These are phyloP conservation scores for Seriola rivoliana DNA, from an alignment of 2,113 vertebrate genomes.

Conservation along the genomic window DNA sequence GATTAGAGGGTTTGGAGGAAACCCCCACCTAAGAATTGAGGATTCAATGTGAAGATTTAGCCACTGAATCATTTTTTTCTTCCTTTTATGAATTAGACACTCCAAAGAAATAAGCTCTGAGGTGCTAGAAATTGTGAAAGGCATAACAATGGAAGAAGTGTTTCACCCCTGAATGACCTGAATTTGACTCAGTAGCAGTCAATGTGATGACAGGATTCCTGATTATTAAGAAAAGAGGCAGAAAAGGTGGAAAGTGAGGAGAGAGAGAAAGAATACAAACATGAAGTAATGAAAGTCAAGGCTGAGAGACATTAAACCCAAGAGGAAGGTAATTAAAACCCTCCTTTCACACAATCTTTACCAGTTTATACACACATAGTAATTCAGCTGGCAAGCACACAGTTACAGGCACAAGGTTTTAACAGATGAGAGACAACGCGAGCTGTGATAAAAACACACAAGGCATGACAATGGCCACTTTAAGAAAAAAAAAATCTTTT, in stretches of 20 bases:
- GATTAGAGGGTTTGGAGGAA: slow-evolving; percentile 43
- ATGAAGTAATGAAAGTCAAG: slow-evolving; percentile 2
- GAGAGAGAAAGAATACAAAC: not conserved
- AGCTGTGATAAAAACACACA: slow-evolving; percentile 14
- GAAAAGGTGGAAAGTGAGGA: not conserved
- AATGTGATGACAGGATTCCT: not conserved
- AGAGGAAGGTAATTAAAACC: slow-evolving; percentile 10
- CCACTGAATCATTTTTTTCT: not conserved
- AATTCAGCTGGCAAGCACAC: slow-evolving; percentile 27
- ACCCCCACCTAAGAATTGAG: slow-evolving; percentile 29
- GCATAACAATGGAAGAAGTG: not conserved
- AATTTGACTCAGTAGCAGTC: not conserved
- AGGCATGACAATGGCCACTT: slow-evolving; percentile 42
- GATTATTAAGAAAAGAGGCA: not conserved
- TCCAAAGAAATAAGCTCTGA: slow-evolving; percentile 3
- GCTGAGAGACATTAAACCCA: not conserved
- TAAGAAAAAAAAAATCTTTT: slow-evolving; percentile 10
- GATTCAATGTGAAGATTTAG: slow-evolving; percentile 35
- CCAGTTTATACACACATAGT: slow-evolving; percentile 19
- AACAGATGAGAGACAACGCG: not conserved
- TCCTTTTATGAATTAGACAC: slow-evolving; percentile 41
- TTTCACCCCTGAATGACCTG: slow-evolving; percentile 1
- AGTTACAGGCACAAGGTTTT: not conserved
- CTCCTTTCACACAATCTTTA: not conserved
- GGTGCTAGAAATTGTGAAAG: not conserved